These are phyloP conservation scores for Calliopsis andreniformis DNA, from an alignment of 1,140 invertebrate species.

Conservation along the genomic window DNA sequence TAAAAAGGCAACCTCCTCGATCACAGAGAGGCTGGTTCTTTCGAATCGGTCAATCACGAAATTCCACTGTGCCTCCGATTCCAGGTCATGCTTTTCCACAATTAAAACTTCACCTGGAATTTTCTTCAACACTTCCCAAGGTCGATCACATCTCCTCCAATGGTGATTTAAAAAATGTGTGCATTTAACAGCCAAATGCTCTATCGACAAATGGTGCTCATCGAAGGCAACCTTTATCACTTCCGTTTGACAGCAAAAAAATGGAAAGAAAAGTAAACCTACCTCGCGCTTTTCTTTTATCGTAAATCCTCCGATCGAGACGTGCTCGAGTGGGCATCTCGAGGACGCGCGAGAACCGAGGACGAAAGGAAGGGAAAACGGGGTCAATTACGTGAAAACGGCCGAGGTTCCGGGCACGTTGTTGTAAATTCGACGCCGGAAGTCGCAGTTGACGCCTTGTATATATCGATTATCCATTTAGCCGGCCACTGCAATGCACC, in stretches of 20 bases:
- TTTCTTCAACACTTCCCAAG: too few relatives aligned
- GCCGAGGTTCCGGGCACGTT: constrained; percentile 24
- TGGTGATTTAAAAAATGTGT: too few relatives aligned
- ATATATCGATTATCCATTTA: constrained; percentile 73
- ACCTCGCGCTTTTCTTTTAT: constrained; percentile 46
- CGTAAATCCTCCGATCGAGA: constrained; percentile 56
- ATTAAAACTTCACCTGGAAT: too few relatives aligned
- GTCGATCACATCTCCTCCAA: too few relatives aligned
- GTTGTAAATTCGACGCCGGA: constrained; percentile 63
- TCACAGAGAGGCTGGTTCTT: too few relatives aligned
- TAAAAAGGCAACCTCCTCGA: too few relatives aligned
- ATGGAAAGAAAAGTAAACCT: constrained; percentile 20
- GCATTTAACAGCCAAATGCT: too few relatives aligned
- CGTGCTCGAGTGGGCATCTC: constrained; percentile 60
- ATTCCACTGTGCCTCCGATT: neutral
- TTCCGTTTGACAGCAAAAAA: constrained; percentile 9
- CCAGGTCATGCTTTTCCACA: too few relatives aligned
- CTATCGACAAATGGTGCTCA: too few relatives aligned
- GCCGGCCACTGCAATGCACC: constrained; percentile 73
- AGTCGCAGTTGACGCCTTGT: constrained; percentile 69
- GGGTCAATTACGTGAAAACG: constrained; percentile 68
- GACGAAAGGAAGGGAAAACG: constrained; percentile 35
- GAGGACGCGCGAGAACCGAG: neutral
- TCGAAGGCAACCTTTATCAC: too few relatives aligned
- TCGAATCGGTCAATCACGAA: neutral